Conservation (phyloP, 2,113 vertebrate genomes). For the Pseudopodoces humilis region DNA sequence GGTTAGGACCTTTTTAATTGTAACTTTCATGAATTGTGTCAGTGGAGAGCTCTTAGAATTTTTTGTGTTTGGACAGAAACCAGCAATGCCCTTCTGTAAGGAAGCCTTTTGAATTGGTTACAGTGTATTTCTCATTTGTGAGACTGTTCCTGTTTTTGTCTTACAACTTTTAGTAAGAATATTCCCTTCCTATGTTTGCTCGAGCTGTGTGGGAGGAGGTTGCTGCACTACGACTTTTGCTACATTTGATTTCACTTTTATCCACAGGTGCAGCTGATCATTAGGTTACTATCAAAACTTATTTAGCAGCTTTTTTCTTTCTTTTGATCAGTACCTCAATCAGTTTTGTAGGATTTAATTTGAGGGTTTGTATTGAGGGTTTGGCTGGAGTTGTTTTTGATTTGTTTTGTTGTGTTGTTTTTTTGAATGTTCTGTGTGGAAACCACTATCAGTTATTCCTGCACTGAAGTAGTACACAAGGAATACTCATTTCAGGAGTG, state of each 20-base stretch:
- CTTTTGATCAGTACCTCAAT: not conserved
- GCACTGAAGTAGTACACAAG: not conserved
- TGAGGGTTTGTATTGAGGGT: not conserved
- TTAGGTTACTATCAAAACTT: not conserved
- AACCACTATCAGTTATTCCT: not conserved
- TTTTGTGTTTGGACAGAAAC: not conserved
- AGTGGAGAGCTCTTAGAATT: not conserved
- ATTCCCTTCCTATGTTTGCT: not conserved
- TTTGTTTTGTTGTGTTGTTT: not conserved
- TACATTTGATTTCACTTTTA: not conserved
- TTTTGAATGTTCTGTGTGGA: not conserved
- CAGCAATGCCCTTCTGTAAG: accelerated
- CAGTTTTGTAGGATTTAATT: not conserved
- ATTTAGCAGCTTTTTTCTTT: not conserved
- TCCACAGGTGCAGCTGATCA: not conserved
- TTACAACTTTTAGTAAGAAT: not conserved
- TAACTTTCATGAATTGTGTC: accelerated
- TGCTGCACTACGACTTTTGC: not conserved
- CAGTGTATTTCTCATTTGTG: not conserved
- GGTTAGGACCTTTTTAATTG: not conserved
- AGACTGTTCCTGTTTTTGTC: not conserved
- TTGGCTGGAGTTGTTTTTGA: not conserved
- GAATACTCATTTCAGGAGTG: not conserved
- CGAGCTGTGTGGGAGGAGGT: not conserved
- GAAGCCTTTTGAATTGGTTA: not conserved